Percentiles rank a stretch among this genome's conserved stretches.
phyloP scores from a whole-genome alignment of 1,140 invertebrate species.

The Drosophila azteca region DNA sequence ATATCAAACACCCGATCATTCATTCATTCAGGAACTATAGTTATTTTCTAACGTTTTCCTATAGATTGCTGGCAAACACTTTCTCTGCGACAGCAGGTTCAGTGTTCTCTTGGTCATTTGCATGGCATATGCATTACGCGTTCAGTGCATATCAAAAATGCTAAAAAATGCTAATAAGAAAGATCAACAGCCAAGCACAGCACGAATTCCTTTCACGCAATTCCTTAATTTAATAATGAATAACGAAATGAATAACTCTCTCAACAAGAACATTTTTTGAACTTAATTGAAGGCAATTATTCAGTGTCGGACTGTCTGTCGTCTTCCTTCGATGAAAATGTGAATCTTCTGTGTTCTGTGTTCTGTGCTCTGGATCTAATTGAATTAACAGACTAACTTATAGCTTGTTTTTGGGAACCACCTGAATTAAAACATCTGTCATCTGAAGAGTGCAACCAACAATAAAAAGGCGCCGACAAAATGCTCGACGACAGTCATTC shows the following conservation, averaged over 20 bases:
- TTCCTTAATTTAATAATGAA: conserved; percentile 62
- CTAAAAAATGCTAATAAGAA: conserved; percentile 22
- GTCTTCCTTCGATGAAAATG: too few relatives aligned
- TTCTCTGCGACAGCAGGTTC: conserved; percentile 3
- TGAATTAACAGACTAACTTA: conserved; percentile 29
- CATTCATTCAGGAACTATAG: neutral
- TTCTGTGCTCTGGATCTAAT: conserved; percentile 58
- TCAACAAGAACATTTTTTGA: conserved; percentile 11
- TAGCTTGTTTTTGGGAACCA: conserved; percentile 16
- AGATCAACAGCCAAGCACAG: conserved; percentile 22
- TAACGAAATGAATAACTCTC: conserved; percentile 13
- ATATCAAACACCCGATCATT: neutral
- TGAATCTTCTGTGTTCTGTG: conserved; percentile 18
- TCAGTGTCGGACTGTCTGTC: conserved; percentile 6
- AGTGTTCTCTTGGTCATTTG: conserved; percentile 32
- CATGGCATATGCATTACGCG: conserved; percentile 39
- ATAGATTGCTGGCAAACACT: neutral
- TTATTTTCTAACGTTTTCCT: neutral
- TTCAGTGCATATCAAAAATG: conserved; percentile 14
- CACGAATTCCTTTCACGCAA: neutral
- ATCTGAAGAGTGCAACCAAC: conserved; percentile 14
- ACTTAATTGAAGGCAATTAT: conserved; percentile 72
- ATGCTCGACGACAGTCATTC: conserved; percentile 37
- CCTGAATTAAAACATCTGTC: conserved; percentile 44
- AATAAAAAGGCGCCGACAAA: conserved; percentile 56